phyloP scores from a whole-genome alignment of 2,888 invertebrate species.

The Hylaea fasciaria region DNA sequence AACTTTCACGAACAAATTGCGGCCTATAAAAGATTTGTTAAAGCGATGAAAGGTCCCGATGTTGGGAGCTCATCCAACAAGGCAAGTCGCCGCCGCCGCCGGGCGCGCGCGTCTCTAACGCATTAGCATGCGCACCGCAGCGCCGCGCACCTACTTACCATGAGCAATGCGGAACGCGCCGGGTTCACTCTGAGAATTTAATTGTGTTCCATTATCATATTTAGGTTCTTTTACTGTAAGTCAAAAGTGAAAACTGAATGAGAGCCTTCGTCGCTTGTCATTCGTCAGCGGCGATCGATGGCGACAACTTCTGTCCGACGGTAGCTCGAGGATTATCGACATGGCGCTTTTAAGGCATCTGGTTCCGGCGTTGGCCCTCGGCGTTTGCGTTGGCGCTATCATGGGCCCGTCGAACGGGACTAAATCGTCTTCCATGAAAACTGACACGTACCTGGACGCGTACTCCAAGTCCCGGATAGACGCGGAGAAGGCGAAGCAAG shows the following conservation, averaged over 20 bases:
- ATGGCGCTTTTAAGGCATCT: constrained; percentile 64
- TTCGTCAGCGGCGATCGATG: constrained; percentile 80
- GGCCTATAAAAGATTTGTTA: constrained; percentile 72
- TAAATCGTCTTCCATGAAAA: constrained; percentile 62
- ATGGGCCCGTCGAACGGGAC: constrained; percentile 71
- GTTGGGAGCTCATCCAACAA: constrained; percentile 71
- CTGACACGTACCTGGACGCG: constrained; percentile 88
- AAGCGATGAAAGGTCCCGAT: constrained; percentile 70
- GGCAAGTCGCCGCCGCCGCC: constrained; percentile 52
- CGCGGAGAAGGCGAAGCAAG: constrained; percentile 77
- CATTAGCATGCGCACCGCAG: constrained; percentile 75
- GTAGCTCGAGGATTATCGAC: constrained; percentile 61
- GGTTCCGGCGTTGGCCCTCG: constrained; percentile 58
- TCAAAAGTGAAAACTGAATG: constrained; percentile 84
- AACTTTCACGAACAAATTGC: constrained; percentile 76
- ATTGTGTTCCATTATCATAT: constrained; percentile 85
- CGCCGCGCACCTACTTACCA: constrained; percentile 76
- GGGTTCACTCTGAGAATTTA: constrained; percentile 82
- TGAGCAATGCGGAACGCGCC: constrained; percentile 81
- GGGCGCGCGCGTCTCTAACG: constrained; percentile 51
- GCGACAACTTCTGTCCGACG: constrained; percentile 73
- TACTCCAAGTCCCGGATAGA: constrained; percentile 84
- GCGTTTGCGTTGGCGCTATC: constrained; percentile 69
- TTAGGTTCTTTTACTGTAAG: constrained; percentile 84
- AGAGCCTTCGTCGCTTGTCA: constrained; percentile 70